Evolutionary conservation across 2,113 vertebrate species (phyloP).

Genomic region (Struthio camelus): DNA sequence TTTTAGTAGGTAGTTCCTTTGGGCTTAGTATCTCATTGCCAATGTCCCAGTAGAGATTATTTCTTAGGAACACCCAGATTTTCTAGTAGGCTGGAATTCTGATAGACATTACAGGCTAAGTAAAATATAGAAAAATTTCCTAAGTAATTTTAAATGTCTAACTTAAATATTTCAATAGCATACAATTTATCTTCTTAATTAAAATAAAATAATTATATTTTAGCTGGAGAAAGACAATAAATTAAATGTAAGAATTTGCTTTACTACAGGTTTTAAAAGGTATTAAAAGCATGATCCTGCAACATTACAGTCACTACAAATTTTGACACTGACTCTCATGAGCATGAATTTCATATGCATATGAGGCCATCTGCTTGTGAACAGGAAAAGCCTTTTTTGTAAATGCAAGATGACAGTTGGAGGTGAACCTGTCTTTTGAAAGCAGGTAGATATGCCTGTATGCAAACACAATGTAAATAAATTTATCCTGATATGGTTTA

Average conservation of each 20-base stretch:
- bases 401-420: not conserved
- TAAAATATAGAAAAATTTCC: not conserved
- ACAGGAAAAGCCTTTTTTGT: not conserved
- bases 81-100: not conserved
- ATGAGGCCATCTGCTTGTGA: not conserved
- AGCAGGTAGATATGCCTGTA: not conserved
- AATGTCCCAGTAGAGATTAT: not conserved
- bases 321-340: not conserved
- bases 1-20: not conserved
- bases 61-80: not conserved
- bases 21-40: not conserved
- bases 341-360: not conserved
- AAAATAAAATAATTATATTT: not conserved
- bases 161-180: not conserved
- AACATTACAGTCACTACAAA: not conserved
- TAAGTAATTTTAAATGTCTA: not conserved
- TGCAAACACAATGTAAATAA: not conserved
- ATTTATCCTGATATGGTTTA: not conserved
- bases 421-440: not conserved
- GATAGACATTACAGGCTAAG: not conserved
- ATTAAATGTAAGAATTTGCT: not conserved
- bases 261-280: not conserved
- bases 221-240: not conserved
- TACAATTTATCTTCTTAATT: not conserved
- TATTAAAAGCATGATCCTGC: not conserved